These are phyloP conservation scores for Podarcis siculus DNA, from an alignment of 2,797 vertebrate species.

Conservation along the genomic window DNA sequence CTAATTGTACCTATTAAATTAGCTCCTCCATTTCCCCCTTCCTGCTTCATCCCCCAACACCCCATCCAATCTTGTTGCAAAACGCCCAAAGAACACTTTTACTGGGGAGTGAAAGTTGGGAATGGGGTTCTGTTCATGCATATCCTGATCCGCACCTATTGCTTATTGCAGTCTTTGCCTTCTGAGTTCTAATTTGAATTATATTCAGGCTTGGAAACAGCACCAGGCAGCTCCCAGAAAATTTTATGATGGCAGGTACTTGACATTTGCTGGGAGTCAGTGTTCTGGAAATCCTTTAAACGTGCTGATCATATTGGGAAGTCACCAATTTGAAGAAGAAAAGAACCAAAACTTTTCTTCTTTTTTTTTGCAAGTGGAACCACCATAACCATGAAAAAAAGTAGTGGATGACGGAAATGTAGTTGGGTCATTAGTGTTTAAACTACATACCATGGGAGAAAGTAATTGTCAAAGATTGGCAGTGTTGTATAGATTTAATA, in stretches of 20 bases:
- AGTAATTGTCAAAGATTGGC: no score
- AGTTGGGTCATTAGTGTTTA: background rate
- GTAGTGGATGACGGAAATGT: background rate
- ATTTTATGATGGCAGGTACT: background rate
- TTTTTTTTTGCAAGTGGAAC: background rate
- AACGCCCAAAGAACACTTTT: no score
- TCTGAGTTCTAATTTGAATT: background rate
- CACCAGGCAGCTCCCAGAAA: background rate
- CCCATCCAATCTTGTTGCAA: background rate
- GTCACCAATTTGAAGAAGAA: background rate
- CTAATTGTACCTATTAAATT: background rate
- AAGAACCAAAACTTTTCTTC: no score
- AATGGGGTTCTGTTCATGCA: background rate
- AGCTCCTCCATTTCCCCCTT: background rate
- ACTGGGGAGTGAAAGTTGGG: background rate
- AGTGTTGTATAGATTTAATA: background rate
- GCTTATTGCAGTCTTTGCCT: background rate
- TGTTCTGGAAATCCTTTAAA: background rate
- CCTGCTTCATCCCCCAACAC: background rate
- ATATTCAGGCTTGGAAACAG: background rate
- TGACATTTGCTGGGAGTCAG: background rate
- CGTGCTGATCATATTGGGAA: no score
- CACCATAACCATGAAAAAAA: background rate
- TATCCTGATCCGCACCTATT: background rate
- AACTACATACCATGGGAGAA: no score